Evolutionary conservation across 2,797 vertebrate genomes (phyloP), one percentile per base, ranked within the genome.

Genomic region (Chaenodraco wilsoni): DNA sequence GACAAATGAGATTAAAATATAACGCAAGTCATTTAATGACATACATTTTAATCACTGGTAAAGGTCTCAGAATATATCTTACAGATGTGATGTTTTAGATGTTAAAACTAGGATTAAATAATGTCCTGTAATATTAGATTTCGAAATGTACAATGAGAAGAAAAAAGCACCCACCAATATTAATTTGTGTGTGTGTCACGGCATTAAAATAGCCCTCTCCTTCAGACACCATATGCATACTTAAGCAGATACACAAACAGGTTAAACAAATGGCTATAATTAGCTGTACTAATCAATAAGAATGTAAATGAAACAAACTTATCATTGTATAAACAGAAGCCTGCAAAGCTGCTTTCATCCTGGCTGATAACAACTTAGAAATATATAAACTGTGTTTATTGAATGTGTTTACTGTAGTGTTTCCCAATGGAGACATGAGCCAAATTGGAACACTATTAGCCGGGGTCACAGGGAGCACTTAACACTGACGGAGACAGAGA

Each of bases 281-380:
- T 87, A 87, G 63, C 79, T 19, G 40, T 3, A 21, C 81, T 66
- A 78, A 90, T 92, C 90, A 88, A 91, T 89, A 84, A 48, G 61
- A 69, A 59, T 76, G 76, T 69, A 88, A 90, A 91, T 91, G 81
- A 91, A 91, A 89, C 64, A 77, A 85, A 90, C 88, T 89, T 57
- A 84, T 91, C 83, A 90, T 31, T 85, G 74, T 55, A 62, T 71
- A 31, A 9, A 41, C 40, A 15, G 10, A 33, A 40, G 11, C 33
- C 19, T 49, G 21, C 7, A 0, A 40, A 23, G 45, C 33, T 33
- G 57, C 69, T 51, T 44, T 2, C 16, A 19, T 50, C 45, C 43
- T 37, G 7, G n/a, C 72, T 77, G 61, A 61, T 66, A 65, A 49
- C 55, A 33, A 9, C 10, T 45, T 7, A 58, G 31, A 75, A 65